Base-by-base conservation (phyloP, 2,888 invertebrate genomes). In the Amorpha juglandis region DNA sequence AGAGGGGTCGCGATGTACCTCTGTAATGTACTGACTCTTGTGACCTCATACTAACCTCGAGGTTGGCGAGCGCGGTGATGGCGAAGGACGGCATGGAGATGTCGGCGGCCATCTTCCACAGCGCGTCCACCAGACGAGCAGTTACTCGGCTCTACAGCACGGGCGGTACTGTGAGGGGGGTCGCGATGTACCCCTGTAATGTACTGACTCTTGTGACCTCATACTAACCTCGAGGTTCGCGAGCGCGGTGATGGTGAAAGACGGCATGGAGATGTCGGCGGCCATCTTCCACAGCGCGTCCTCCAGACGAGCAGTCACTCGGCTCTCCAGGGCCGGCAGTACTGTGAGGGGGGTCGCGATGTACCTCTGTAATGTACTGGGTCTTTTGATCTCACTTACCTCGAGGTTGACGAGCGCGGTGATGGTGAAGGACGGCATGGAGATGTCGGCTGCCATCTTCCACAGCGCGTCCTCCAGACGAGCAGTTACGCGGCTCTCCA, bases 361-460 rank as follows among this genome's bases (percentile, higher is more conserved):
- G n/a, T n/a, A n/a, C n/a, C n/a, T 6, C 35, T 35, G 35, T 35
- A 35, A 3, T 35, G 35, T 35, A 35, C 35, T 35, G 7, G 42
- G 67, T 50, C 51, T 6, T 35, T 4, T 27, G 8, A 38, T 51
- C 35, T 38, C 52, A 67, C 67, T 70, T 70, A 92, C 93, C 87
- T 91, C 92, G 0, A 93, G 81, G 16, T 87, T 86, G 3, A 92
- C 93, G 0, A 82, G 73, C 0, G 93, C 91, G 8, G 82, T 87
- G 64, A 94, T 88, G 0, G 84, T 84, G 68, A 91, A 93, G 0
- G 90, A 86, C 0, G 93, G 93, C 91, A 93, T 92, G 12, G 86
- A 81, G 14, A 93, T 89, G 64, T 91, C 88, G 0, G 92, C 91
- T 0, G 85, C 77, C 83, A 93, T 86, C 67, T 90, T 91, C 88